Conservation (phyloP, 1,140 invertebrate species). For the Asbolus verrucosus region DNA sequence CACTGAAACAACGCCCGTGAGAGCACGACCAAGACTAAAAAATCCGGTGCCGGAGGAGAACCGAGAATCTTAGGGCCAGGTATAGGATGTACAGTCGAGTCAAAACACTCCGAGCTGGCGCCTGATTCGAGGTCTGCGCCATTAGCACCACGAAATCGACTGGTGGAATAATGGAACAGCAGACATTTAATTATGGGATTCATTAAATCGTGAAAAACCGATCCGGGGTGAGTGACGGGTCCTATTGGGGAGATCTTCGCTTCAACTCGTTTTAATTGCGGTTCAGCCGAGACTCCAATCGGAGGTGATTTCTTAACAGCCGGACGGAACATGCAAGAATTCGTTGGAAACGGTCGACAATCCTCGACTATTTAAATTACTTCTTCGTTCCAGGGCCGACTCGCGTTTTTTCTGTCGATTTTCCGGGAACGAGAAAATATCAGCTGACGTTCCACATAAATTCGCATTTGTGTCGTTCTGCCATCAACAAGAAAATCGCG, state of each 20-base stretch:
- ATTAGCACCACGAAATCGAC: conserved; percentile 29
- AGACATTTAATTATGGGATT: conserved; percentile 26
- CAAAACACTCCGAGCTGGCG: conserved; percentile 14
- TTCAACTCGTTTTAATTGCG: too few species aligned
- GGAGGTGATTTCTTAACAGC: too few species aligned
- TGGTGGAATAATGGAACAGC: conserved; percentile 13
- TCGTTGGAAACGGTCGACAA: too few species aligned
- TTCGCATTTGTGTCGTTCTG: too few species aligned
- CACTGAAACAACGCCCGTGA: neutral
- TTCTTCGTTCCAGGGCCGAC: too few species aligned
- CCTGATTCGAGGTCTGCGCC: conserved; percentile 16
- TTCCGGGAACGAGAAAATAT: too few species aligned
- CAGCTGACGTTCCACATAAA: too few species aligned
- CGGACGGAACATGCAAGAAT: too few species aligned
- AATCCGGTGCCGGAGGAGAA: conserved; percentile 8
- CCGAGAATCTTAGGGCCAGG: conserved; percentile 24
- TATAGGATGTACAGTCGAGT: conserved; percentile 26
- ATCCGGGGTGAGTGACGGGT: conserved; percentile 14
- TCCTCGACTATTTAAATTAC: too few species aligned
- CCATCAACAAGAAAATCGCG: too few species aligned
- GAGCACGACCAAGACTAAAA: conserved; percentile 1
- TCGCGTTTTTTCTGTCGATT: too few species aligned
- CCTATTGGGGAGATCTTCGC: neutral
- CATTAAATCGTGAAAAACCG: conserved; percentile 7
- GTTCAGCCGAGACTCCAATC: too few species aligned